Evolutionary conservation across 2,113 vertebrate genomes (phyloP).

Genomic region (Chunga burmeisteri): DNA sequence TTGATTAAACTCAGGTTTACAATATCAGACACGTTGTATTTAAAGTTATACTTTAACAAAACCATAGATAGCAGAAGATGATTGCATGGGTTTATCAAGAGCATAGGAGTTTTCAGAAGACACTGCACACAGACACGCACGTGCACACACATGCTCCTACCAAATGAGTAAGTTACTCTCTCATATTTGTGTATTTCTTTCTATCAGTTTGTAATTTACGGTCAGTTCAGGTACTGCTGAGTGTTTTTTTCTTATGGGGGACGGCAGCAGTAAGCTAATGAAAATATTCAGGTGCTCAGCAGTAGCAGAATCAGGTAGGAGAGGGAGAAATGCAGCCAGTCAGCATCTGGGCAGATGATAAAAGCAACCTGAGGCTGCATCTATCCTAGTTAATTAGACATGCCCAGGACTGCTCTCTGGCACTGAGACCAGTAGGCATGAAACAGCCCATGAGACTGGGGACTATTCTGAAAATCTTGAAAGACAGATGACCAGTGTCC

Average conservation of each 20-base stretch:
- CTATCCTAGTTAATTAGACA: not conserved
- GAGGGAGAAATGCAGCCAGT: not conserved
- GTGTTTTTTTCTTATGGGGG: not conserved
- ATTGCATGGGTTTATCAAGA: not conserved
- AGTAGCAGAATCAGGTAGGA: not conserved
- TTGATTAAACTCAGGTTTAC: not conserved
- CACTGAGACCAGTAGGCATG: not conserved
- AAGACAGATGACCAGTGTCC: not conserved
- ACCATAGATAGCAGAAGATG: not conserved
- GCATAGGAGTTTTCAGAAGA: not conserved
- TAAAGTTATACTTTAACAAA: not conserved
- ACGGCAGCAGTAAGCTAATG: not conserved
- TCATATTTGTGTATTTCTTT: not conserved
- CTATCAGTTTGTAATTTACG: not conserved
- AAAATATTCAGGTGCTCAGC: not conserved
- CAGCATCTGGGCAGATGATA: not conserved
- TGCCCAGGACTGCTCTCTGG: not conserved
- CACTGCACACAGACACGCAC: rapidly evolving
- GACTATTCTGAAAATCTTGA: not conserved
- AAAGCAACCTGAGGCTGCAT: not conserved
- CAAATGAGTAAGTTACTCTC: not conserved
- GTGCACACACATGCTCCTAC: too few species aligned
- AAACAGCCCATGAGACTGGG: not conserved
- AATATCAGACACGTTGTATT: not conserved
- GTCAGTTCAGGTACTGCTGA: not conserved